phyloP scores from a whole-genome alignment of 2,113 vertebrate genomes.

The Prionailurus viverrinus region DNA sequence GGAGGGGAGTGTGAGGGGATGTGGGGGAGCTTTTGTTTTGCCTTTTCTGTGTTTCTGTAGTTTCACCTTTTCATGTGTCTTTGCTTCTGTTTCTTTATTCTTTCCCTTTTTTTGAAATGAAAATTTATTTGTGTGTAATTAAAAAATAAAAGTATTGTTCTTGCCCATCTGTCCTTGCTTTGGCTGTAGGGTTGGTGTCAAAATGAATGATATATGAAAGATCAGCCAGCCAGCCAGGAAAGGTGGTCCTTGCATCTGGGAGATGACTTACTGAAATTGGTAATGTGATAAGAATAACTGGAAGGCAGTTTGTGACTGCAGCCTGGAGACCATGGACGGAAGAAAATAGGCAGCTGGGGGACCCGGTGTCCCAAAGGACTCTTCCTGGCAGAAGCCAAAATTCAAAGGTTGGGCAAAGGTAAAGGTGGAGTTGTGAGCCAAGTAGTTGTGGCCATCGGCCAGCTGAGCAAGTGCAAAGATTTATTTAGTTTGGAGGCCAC shows the following conservation, averaged over 20 bases:
- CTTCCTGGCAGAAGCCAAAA: neutral
- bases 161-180: neutral
- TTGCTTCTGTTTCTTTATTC: neutral
- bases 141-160: neutral
- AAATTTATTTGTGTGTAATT: conserved; percentile 29
- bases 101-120: neutral
- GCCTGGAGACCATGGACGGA: neutral
- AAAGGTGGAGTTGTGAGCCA: neutral
- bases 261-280: neutral
- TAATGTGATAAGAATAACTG: neutral
- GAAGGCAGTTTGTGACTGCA: neutral
- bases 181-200: neutral
- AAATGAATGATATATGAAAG: neutral
- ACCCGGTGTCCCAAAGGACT: neutral
- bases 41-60: neutral
- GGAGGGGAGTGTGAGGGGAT: neutral
- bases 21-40: neutral
- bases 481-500: neutral
- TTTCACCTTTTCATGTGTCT: neutral
- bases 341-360: neutral
- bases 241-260: neutral
- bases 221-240: neutral
- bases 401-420: neutral
- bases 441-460: neutral
- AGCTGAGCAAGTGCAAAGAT: neutral